Evolutionary conservation across 30 jellyfish, hydroid and myxozoan genomes (phyloP).

Genomic region (Hydra vulgaris): DNA sequence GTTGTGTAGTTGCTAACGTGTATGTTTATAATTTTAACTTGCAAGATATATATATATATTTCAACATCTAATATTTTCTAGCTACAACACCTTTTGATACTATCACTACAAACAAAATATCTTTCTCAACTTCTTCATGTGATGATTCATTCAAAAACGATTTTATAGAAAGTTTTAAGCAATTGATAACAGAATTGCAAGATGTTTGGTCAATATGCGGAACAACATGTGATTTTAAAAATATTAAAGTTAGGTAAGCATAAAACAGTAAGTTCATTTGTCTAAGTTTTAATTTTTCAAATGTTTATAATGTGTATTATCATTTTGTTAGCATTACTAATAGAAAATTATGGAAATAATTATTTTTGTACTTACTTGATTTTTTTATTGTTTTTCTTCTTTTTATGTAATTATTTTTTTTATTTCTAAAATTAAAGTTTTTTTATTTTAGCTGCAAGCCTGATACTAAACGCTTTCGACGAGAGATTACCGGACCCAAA

Average conservation of each 20-base stretch:
- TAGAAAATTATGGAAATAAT: no score
- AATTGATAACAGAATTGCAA: slow-evolving; percentile 24
- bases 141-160: slow-evolving; percentile 34
- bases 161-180: slow-evolving; percentile 30
- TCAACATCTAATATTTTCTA: no score
- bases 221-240: slow-evolving; percentile 48
- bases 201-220: slow-evolving; percentile 64
- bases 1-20: no score
- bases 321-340: no score
- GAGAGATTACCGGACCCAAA: slow-evolving; percentile 34
- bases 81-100: slow-evolving; percentile 38
- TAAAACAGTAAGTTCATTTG: no score
- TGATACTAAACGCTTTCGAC: slow-evolving; percentile 49
- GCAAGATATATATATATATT: no score
- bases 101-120: slow-evolving; percentile 23
- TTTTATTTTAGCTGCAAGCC: slow-evolving; percentile 32
- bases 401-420: no score
- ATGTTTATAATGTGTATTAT: no score
- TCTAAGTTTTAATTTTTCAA: no score
- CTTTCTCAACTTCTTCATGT: slow-evolving; percentile 48
- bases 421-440: not conserved
- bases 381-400: no score
- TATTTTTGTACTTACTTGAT: no score
- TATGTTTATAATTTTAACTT: no score
- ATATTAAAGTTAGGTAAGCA: slow-evolving; percentile 29